These are phyloP conservation scores for Hypsopygia costalis DNA, from an alignment of 2,888 invertebrate species.

Conservation along the genomic window DNA sequence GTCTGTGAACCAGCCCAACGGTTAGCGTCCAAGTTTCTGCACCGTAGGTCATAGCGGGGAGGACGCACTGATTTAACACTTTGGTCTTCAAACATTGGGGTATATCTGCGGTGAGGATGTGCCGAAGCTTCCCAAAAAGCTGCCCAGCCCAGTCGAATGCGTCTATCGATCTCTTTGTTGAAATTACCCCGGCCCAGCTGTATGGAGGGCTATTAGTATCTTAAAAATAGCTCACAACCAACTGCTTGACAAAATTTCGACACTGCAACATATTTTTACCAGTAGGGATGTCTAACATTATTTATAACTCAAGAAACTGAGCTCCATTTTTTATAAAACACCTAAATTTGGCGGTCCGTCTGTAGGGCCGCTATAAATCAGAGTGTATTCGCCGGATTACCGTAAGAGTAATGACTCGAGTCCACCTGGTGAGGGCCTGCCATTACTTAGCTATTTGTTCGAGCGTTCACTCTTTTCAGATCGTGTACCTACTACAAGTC, in stretches of 20 bases:
- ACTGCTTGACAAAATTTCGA: neutral
- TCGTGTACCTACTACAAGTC: neutral
- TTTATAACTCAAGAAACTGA: conserved; percentile 69
- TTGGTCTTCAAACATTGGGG: no score
- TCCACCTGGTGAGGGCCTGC: conserved; percentile 74
- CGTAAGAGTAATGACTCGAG: conserved; percentile 74
- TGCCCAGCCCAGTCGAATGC: no score
- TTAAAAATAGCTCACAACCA: no score
- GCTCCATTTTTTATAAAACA: conserved; percentile 75
- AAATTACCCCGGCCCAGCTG: no score
- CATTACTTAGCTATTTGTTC: conserved; percentile 70
- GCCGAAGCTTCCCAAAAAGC: no score
- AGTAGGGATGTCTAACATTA: conserved; percentile 60
- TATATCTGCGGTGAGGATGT: no score
- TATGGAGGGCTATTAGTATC: no score
- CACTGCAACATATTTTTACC: neutral
- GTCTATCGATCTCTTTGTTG: no score
- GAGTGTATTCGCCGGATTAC: conserved; percentile 76
- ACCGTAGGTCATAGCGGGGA: no score
- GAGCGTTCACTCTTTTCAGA: conserved; percentile 39
- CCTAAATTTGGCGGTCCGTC: conserved; percentile 74
- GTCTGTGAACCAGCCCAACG: no score
- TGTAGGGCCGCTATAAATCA: conserved; percentile 68
- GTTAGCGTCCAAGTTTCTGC: no score
- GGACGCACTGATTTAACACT: no score